A percentile compares a stretch with the other conserved stretches of the same genome.
Evolutionary conservation across 1,140 invertebrate genomes (phyloP).

Genomic region (Chironomus tepperi): DNA sequence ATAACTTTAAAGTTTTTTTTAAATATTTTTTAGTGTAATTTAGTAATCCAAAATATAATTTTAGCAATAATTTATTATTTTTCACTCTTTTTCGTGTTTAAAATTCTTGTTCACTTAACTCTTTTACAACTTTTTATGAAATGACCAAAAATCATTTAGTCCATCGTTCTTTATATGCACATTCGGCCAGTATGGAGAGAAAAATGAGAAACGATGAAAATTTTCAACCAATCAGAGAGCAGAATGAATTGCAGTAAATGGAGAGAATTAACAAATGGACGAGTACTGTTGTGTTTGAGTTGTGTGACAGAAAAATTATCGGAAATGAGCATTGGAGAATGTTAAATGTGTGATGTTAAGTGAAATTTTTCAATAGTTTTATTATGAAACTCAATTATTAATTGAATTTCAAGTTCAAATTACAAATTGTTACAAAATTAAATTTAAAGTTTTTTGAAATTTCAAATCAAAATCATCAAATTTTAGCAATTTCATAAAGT

Average conservation of each 20-base stretch:
- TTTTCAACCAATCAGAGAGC: neutral
- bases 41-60: neutral
- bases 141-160: neutral
- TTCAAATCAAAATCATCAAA: too few species aligned
- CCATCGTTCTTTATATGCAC: neutral
- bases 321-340: too few species aligned
- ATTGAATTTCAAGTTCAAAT: too few species aligned
- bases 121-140: slow-evolving; percentile 1
- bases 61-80: neutral
- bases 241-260: neutral
- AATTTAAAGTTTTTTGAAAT: too few species aligned
- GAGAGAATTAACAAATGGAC: neutral
- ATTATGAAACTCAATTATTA: too few species aligned
- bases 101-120: neutral
- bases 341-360: too few species aligned
- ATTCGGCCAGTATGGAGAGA: neutral
- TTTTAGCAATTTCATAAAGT: too few species aligned
- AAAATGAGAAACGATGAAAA: neutral
- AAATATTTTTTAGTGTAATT: neutral
- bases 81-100: neutral
- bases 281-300: neutral
- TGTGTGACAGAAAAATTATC: too few species aligned
- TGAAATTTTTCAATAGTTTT: too few species aligned
- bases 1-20: slow-evolving; percentile 29
- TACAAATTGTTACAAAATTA: too few species aligned